These are phyloP conservation scores for Hemibagrus guttatus DNA, from an alignment of 2,797 vertebrate species.

Conservation along the genomic window DNA sequence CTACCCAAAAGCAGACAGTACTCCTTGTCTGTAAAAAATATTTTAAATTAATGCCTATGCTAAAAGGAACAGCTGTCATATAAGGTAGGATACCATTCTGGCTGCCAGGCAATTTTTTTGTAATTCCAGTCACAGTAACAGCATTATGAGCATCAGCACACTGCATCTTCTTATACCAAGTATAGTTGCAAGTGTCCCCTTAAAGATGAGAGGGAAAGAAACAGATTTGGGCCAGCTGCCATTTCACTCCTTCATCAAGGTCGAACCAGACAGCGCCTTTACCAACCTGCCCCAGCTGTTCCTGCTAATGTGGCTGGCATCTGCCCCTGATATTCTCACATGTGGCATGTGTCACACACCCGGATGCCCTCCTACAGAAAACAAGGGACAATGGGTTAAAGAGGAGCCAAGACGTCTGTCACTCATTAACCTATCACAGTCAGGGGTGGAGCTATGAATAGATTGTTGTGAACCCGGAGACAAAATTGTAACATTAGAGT, in stretches of 20 bases:
- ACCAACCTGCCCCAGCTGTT: slow-evolving; percentile 65
- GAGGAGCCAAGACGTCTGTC: slow-evolving; percentile 32
- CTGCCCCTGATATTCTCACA: slow-evolving; percentile 49
- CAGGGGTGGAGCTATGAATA: slow-evolving; percentile 32
- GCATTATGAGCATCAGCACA: background rate
- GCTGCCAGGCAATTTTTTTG: background rate
- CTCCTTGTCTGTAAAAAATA: background rate
- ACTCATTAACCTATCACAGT: slow-evolving; percentile 43
- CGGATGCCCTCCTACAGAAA: slow-evolving; percentile 39
- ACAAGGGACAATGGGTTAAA: slow-evolving; percentile 40
- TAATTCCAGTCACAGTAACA: background rate
- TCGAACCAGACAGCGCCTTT: slow-evolving; percentile 60
- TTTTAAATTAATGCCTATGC: background rate
- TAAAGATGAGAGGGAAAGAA: slow-evolving; percentile 44
- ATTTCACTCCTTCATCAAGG: slow-evolving; percentile 47
- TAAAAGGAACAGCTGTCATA: background rate
- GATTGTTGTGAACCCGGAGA: slow-evolving; percentile 14
- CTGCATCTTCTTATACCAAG: slow-evolving; percentile 12
- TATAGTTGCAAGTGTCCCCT: slow-evolving; percentile 32
- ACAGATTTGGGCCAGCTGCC: slow-evolving; percentile 57
- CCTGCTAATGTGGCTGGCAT: slow-evolving; percentile 64
- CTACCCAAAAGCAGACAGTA: background rate
- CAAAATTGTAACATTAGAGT: background rate
- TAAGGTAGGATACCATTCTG: background rate
- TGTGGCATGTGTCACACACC: slow-evolving; percentile 9